Percentiles rank a stretch among this genome's conserved stretches.
These are phyloP conservation scores for Pseudococcus viburni DNA, from an alignment of 2,888 invertebrate genomes.

Conservation along the genomic window DNA sequence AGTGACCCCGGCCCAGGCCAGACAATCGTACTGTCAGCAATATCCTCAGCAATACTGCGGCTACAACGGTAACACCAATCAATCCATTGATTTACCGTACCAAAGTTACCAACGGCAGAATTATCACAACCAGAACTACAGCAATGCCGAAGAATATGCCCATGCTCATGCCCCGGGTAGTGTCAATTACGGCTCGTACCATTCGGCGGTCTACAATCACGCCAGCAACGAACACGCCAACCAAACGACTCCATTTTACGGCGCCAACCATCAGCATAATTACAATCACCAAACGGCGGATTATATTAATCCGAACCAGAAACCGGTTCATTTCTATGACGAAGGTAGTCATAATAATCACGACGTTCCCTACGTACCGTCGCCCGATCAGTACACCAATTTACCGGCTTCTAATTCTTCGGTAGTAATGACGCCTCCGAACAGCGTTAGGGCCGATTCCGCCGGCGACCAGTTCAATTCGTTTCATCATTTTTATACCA, in stretches of 20 bases:
- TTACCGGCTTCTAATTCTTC: conserved; percentile 71
- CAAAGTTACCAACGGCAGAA: conserved; percentile 64
- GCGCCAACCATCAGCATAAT: conserved; percentile 14
- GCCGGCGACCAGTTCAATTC: conserved; percentile 78
- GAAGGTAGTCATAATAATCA: conserved; percentile 62
- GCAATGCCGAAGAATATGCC: background rate
- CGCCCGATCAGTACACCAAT: conserved; percentile 66
- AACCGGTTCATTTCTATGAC: conserved; percentile 66
- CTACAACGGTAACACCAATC: conserved; percentile 67
- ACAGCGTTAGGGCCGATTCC: conserved; percentile 74
- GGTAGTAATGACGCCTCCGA: conserved; percentile 77
- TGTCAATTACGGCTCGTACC: conserved; percentile 65
- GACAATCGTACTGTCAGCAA: conserved; percentile 68
- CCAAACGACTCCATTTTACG: conserved; percentile 42
- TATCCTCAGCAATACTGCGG: conserved; percentile 70
- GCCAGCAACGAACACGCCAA: conserved; percentile 39
- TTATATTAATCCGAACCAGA: conserved; percentile 53
- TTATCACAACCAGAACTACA: conserved; percentile 56
- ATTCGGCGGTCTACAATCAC: conserved; percentile 28
- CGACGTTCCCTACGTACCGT: conserved; percentile 68
- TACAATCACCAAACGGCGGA: conserved; percentile 57
- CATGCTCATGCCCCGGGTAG: conserved; percentile 34
- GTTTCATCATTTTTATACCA: conserved; percentile 80
- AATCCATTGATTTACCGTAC: conserved; percentile 38
- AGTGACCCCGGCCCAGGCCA: conserved; percentile 69